Evolutionary conservation across 2,113 vertebrate genomes (phyloP), one percentile per base, ranked within the genome.

Genomic region (Eretmochelys imbricata): DNA sequence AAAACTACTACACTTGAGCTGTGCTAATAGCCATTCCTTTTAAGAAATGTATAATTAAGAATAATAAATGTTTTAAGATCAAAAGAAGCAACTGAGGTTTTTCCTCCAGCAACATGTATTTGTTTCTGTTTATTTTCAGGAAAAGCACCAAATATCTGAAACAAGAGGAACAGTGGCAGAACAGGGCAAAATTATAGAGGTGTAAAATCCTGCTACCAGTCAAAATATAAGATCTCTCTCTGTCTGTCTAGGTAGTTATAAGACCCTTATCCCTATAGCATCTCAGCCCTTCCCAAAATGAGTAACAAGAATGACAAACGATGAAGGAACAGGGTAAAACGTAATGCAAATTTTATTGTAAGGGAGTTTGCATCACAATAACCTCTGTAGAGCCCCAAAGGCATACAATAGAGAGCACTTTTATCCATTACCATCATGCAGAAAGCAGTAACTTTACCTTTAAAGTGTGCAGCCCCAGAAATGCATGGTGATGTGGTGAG

Each of bases 171-270:
- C 84, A 84, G 0, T 85, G 24, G 6, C 48, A 4, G 6, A 94
- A 42, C 79, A 96, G n/a, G 80, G 90, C 16, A 91, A 91, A 79
- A 4, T 91, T 72, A 62, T 97, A 79, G 53, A 94, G 96, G 94
- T 96, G 91, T 0, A 20, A 7, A 4, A 48, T 27, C 27, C 53
- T 85, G 27, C 27, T 83, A 10, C 5, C 8, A 82, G 19, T 62
- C 69, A 80, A 3, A 50, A 5, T 20, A 88, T 4, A 0, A 6
- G 6, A 1, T 93, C 53, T 9, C 8, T 90, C 27, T 92, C 50
- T 46, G 0, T 93, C 96, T 82, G 79, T 29, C 6, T 42, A 75
- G 9, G 17, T 75, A 42, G 59, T 62, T 35, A 75, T 42, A 38
- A 22, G 50, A 82, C 5, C 6, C 51, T 50, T 46, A 55, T 38